These are phyloP conservation scores for Drosophila kuntzei DNA, from an alignment of 2,888 invertebrate species.

Conservation along the genomic window DNA sequence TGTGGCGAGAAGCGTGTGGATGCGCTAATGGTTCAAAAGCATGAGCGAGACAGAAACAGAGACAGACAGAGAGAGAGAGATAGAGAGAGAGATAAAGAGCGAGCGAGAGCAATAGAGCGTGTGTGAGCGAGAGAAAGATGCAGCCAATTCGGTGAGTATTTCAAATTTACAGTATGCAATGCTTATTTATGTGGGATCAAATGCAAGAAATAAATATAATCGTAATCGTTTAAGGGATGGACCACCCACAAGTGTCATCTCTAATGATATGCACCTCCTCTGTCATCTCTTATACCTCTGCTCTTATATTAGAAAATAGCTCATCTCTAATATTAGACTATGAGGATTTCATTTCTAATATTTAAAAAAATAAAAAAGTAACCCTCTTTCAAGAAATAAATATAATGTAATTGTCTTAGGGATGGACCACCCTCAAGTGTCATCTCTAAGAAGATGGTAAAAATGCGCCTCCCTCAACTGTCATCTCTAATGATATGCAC, in stretches of 20 bases:
- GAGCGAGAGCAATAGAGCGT: not conserved
- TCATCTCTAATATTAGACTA: too few species aligned
- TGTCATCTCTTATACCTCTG: too few species aligned
- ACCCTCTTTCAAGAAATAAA: too few species aligned
- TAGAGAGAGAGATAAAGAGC: conserved; percentile 2
- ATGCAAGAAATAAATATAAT: not conserved
- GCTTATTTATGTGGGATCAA: conserved; percentile 18
- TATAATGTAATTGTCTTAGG: too few species aligned
- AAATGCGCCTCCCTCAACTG: not conserved
- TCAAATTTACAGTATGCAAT: conserved; percentile 46
- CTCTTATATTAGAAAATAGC: too few species aligned
- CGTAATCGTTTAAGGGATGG: too few species aligned
- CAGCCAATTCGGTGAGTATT: conserved; percentile 37
- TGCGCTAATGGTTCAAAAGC: conserved; percentile 72
- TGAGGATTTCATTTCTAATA: too few species aligned
- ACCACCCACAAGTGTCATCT: too few species aligned
- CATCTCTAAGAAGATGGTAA: not conserved
- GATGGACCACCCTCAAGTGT: not conserved
- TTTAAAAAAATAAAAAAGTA: too few species aligned
- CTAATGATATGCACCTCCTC: too few species aligned
- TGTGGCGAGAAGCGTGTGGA: conserved; percentile 83
- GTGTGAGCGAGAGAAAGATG: conserved; percentile 1
- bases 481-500: not conserved
- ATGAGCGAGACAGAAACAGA: not conserved
- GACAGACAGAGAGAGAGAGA: conserved; percentile 5